Base-by-base conservation (phyloP, 2,797 vertebrate species). In the Paedocypris micromegethes region DNA sequence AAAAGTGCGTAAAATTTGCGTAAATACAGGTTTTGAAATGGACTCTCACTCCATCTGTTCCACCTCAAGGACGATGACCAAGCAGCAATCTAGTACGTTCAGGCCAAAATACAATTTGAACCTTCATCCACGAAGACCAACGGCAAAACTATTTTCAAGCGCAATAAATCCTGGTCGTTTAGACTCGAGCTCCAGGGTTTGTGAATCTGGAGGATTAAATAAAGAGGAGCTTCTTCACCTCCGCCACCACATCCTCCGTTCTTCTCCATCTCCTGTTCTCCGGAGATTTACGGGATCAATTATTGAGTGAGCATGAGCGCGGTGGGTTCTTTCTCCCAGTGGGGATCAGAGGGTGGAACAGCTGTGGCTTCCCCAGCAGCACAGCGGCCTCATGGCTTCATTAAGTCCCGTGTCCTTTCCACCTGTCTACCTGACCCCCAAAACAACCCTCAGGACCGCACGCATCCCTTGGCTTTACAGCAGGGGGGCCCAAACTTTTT, bases 341-440 rank as follows among this genome's bases (percentile, higher is more conserved):
- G 76, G 82, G 83, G 80, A 86, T 88, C 86, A 88, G 83, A 86
- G 81, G 74, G 73, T 77, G 74, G 72, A 87, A 81, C 87, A 89
- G 87, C 88, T 89, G 88, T 76, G 72, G 69, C 67, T 77, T 75
- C 82, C 78, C 80, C 72, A 74, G 78, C 78, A 67, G 75, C 73
- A 78, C 76, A 74, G 79, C 64, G 42, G 78, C 68, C 73, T 44
- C 4, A 54, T 68, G 47, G 77, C 79, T 83, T 86, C 83, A 87
- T 86, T 80, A 82, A 63, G 71, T 48, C 58, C 68, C 59, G 23
- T 39, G 59, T 70, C 45, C 59, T 55, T 57, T 59, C 59, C 40
- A 73, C 77, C 54, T 43, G 37, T 69, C 45, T 66, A 69, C 39
- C 51, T 62, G 52, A 56, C 44, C 40, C 40, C 9, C 23, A 55